These are phyloP conservation scores for Cacatua alba DNA, from an alignment of 2,113 vertebrate species.

Conservation along the genomic window DNA sequence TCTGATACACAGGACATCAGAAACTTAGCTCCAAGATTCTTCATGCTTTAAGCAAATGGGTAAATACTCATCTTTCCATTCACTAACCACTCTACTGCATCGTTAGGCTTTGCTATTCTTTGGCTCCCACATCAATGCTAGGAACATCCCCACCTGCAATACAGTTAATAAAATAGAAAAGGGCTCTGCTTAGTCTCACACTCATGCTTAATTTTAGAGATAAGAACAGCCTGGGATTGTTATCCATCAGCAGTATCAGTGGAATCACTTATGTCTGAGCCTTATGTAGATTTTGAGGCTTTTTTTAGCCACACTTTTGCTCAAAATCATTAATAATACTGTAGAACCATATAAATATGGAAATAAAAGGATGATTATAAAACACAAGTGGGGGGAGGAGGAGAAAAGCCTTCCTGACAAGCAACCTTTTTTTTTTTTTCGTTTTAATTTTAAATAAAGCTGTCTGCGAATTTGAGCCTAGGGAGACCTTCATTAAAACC, in stretches of 20 bases:
- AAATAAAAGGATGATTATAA: neutral
- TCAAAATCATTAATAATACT: neutral
- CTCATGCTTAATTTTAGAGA: neutral
- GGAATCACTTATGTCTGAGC: neutral
- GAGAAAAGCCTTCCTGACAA: neutral
- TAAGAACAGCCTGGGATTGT: neutral
- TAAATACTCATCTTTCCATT: neutral
- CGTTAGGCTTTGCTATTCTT: neutral
- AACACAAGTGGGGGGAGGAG: accelerated
- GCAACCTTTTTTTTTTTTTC: neutral
- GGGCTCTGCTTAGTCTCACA: neutral
- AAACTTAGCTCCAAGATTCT: neutral
- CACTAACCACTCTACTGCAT: neutral
- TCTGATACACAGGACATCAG: neutral
- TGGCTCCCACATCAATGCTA: neutral
- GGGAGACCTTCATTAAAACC: constrained; percentile 78
- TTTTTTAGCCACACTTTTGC: neutral
- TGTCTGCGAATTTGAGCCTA: constrained; percentile 63
- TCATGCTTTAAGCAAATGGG: neutral
- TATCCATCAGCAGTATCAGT: neutral
- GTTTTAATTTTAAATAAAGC: constrained; percentile 65
- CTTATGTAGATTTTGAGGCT: neutral
- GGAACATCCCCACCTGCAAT: neutral
- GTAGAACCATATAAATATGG: neutral
- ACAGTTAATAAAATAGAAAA: neutral